These are phyloP conservation scores for Heteropelma amictum DNA, from an alignment of 2,888 invertebrate species.

Conservation along the genomic window DNA sequence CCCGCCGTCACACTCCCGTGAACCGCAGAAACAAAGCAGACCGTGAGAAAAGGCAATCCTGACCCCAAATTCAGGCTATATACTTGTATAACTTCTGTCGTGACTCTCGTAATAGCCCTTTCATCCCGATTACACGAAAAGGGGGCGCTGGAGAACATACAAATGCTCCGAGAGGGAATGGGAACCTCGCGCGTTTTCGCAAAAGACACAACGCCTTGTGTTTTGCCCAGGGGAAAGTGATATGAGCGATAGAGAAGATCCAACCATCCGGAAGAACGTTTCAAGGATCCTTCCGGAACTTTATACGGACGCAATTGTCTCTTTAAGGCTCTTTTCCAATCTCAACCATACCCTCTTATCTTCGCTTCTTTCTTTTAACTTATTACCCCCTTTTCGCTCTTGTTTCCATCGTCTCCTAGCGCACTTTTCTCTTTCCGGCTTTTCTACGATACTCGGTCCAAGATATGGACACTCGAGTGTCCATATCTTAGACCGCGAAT, in stretches of 20 bases:
- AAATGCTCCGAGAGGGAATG: too few species aligned
- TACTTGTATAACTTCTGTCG: neutral
- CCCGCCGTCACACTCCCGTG: neutral
- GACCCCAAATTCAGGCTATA: neutral
- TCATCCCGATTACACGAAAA: too few species aligned
- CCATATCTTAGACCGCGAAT: neutral
- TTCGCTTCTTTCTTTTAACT: too few species aligned
- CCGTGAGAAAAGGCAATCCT: conserved; percentile 54
- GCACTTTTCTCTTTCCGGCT: neutral
- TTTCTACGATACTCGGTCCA: conserved; percentile 36
- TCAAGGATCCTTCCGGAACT: neutral
- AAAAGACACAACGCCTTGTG: neutral
- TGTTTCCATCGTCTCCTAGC: too few species aligned
- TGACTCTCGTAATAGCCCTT: too few species aligned
- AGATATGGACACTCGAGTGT: conserved; percentile 17
- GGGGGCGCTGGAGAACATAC: too few species aligned
- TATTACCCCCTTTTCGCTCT: too few species aligned
- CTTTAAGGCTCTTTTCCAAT: too few species aligned
- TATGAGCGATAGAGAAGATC: neutral
- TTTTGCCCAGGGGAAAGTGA: neutral
- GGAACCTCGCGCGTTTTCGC: too few species aligned
- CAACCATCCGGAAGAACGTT: neutral
- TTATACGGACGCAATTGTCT: neutral
- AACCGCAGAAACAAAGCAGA: conserved; percentile 52
- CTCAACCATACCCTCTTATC: too few species aligned